phyloP scores from a whole-genome alignment of 1,140 invertebrate species.

The Hormaphis cornu region DNA sequence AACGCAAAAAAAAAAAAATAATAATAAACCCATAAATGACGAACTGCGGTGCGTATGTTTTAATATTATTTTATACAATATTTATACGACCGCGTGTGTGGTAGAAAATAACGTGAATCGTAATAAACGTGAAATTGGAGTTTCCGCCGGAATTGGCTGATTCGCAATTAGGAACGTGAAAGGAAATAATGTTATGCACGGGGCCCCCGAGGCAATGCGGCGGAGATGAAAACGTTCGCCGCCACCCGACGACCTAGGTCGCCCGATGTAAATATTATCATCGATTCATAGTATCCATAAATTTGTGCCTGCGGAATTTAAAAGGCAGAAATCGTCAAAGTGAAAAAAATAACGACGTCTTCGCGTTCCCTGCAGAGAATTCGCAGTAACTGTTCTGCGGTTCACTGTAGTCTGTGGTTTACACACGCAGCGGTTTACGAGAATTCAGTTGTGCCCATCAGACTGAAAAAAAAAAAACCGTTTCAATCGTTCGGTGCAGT shows the following conservation, averaged over 20 bases:
- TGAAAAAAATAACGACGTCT: neutral
- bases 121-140: conserved; percentile 19
- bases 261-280: conserved; percentile 16
- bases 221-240: conserved; percentile 26
- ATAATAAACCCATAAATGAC: too few relatives aligned
- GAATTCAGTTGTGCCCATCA: too few relatives aligned
- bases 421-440: too few relatives aligned
- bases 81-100: too few relatives aligned
- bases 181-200: conserved; percentile 29
- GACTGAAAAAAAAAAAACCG: too few relatives aligned
- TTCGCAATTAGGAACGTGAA: conserved; percentile 24
- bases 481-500: too few relatives aligned
- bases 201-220: neutral
- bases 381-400: too few relatives aligned
- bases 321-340: conserved; percentile 1
- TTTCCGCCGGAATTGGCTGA: conserved; percentile 23
- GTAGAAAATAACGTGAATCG: neutral
- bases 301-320: neutral
- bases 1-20: neutral
- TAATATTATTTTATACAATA: too few relatives aligned
- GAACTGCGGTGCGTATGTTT: too few relatives aligned
- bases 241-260: too few relatives aligned
- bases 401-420: too few relatives aligned
- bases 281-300: neutral
- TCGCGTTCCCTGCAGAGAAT: too few relatives aligned